Evolutionary conservation across 2,113 vertebrate genomes (phyloP).

Genomic region (Ciconia stormi): DNA sequence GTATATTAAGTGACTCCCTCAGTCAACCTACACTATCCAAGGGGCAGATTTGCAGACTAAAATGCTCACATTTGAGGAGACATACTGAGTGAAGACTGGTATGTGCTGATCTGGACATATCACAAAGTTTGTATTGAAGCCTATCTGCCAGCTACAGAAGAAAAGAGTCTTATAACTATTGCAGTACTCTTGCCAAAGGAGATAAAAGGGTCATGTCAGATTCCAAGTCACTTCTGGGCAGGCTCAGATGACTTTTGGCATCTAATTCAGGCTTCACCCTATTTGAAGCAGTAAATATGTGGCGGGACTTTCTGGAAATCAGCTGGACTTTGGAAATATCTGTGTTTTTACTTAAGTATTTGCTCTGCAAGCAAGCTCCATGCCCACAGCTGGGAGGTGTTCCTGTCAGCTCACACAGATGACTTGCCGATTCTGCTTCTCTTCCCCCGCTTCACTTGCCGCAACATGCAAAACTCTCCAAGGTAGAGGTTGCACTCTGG

Average conservation of each 20-base stretch:
- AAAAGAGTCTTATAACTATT: constrained; percentile 24
- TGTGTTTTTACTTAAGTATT: constrained; percentile 37
- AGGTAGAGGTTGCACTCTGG: not conserved
- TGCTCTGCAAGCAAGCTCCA: not conserved
- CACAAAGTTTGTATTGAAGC: constrained; percentile 1
- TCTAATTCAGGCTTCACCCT: not conserved
- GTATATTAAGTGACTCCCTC: not conserved
- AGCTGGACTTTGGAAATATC: constrained; percentile 11
- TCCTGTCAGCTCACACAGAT: not conserved
- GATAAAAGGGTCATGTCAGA: constrained; percentile 36
- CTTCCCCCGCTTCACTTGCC: not conserved
- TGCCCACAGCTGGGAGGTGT: not conserved
- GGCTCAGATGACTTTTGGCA: constrained; percentile 13
- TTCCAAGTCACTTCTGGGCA: constrained; percentile 19
- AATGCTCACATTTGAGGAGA: not conserved
- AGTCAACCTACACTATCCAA: not conserved
- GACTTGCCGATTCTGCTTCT: not conserved
- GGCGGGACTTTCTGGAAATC: constrained; percentile 21
- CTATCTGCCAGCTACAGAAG: constrained; percentile 6
- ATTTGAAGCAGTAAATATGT: constrained; percentile 14
- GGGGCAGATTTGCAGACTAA: not conserved
- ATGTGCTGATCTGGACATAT: not conserved
- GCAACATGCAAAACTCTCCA: not conserved
- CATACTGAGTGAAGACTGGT: not conserved
- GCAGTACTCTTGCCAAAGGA: constrained; percentile 13